Conservation (phyloP, 2,797 vertebrate genomes). For the Cephalopachus bancanus region DNA sequence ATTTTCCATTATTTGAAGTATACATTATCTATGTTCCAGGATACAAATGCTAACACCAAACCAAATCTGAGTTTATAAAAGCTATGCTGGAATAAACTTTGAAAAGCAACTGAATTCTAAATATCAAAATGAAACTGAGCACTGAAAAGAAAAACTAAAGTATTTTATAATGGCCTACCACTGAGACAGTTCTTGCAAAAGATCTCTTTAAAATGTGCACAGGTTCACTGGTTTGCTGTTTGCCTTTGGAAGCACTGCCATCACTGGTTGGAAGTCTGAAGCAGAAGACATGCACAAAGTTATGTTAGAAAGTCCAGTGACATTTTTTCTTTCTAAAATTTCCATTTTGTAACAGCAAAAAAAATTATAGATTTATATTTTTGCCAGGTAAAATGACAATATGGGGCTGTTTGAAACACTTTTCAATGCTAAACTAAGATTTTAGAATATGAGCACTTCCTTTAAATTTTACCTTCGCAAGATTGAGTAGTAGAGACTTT, state of each 20-base stretch:
- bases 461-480: not conserved
- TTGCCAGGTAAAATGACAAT: conserved; percentile 21
- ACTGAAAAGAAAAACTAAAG: conserved; percentile 1
- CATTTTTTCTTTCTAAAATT: conserved; percentile 41
- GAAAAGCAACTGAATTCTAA: not conserved
- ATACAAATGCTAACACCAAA: conserved; percentile 42
- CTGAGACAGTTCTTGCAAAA: conserved; percentile 98
- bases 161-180: conserved; percentile 90
- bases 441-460: not conserved
- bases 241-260: conserved; percentile 97
- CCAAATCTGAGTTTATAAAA: conserved; percentile 54
- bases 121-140: not conserved
- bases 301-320: conserved; percentile 19
- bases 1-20: conserved; percentile 37
- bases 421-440: conserved; percentile 34
- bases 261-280: conserved; percentile 97
- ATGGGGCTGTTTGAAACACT: not conserved
- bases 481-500: not conserved
- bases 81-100: conserved; percentile 27
- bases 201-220: conserved; percentile 99
- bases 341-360: conserved; percentile 31
- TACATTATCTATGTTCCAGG: not conserved
- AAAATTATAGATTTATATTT: not conserved
- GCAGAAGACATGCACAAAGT: conserved; percentile 66
- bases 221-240: conserved; percentile 98